Base-by-base conservation (phyloP, 2,113 vertebrate genomes). In the Tyto alba region DNA sequence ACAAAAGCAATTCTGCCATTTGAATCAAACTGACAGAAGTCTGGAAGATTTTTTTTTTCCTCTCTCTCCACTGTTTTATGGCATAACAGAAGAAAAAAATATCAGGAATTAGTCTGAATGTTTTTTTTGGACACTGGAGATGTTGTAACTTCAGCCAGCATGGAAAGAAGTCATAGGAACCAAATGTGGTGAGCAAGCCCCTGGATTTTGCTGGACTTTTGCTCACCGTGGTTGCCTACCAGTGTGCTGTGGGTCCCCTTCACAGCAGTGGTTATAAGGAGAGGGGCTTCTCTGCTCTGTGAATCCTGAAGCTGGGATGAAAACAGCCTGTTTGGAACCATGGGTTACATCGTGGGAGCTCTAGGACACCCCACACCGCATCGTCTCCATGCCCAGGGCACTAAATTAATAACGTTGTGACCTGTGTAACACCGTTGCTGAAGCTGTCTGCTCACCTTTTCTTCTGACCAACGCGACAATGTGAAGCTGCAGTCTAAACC, bases 401-500 rank as follows among this genome's bases (percentile, higher is more conserved):
- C 40, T 43, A 53, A 34, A 72, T 36, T 9, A 36, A 13, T 20
- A 48, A 64, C 1, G 0, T 9, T 57, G 41, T 62, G 38, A 85
- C 41, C 78, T n/a, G 45, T 1, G 1, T 14, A 55, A 55, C 1
- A 2, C 10, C 40, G 5, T 3, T 88, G 53, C 53, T 72, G 34
- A 88, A 73, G 18, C 40, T n/a, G 18, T 26, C 48, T 78, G 67
- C 21, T 69, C 18, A 47, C 21, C 12, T 68, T 88, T 82, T 76
- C 34, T 93, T 90, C 71, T 73, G 41, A 85, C 21, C 53, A 66
- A 72, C 6, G 57, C 15, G n/a, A 62, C 1, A 4, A 76, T 26
- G 66, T 0, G 0, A 67, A 83, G 21, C 34, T 73, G 32, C 26
- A 71, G 29, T 62, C 0, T 0, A 81, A 90, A 86, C 50, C 13